Evolutionary conservation across 2,888 invertebrate genomes (phyloP).

Genomic region (Frankliniella intonsa): DNA sequence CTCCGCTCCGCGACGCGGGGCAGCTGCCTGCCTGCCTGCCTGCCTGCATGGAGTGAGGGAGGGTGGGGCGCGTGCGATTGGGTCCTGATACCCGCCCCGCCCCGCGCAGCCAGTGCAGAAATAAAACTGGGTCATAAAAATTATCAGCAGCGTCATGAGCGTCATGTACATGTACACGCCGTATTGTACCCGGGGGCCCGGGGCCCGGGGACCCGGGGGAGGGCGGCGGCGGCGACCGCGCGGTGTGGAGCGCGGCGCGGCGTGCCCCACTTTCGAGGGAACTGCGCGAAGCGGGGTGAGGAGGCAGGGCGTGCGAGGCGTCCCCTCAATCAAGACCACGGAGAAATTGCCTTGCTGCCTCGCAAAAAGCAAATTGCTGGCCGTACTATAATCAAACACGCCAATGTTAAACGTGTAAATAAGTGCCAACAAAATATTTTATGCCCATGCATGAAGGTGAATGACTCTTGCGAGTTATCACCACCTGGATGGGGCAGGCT

Average conservation of each 20-base stretch:
- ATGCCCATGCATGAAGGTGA: no score
- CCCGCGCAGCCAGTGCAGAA: no score
- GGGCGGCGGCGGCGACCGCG: not conserved
- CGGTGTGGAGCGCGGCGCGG: not conserved
- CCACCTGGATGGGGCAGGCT: no score
- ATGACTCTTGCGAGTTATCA: no score
- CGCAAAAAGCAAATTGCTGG: no score
- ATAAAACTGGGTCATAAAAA: no score
- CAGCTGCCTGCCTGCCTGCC: not conserved
- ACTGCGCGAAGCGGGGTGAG: not conserved
- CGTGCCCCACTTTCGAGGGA: not conserved
- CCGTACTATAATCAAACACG: no score
- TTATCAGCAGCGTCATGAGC: no score
- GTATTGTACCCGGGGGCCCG: not conserved
- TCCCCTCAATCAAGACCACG: not conserved
- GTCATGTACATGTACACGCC: no score
- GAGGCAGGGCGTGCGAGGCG: not conserved
- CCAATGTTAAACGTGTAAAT: no score
- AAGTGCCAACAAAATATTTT: no score
- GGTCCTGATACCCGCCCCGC: not conserved
- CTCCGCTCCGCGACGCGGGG: not conserved
- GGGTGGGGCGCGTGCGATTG: not conserved
- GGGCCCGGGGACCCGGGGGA: not conserved
- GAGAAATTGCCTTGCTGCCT: no score
- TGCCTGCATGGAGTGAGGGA: not conserved